Evolutionary conservation across 2,113 vertebrate genomes (phyloP), one percentile per base, ranked within the genome.

Genomic region (Ophiodon elongatus): DNA sequence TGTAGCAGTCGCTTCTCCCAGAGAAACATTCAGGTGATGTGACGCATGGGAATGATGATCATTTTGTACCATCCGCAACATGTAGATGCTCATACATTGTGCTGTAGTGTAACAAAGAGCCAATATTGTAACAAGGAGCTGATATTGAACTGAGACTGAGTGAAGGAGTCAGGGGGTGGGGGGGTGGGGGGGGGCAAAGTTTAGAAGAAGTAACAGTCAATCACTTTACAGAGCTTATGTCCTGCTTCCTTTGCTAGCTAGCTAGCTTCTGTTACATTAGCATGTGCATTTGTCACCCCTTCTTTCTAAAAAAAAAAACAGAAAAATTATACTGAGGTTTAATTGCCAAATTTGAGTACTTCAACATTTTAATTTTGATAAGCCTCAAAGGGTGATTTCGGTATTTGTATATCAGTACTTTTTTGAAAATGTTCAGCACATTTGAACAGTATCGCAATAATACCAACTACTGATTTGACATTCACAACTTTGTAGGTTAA

Each of bases 11-110:
- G 8, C 2, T n/a, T 72, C 15, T 37, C 64, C 21, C 29, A 47
- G 7, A 82, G 59, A 47, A 81, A 73, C 73, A n/a, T 47, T 17
- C 88, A 93, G 94, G 94, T 94, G 70, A 76, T 23, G 23, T 8
- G 14, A 47, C 17, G 23, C 2, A 7, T 1, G 19, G 1, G 2
- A 63, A 23, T 35, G 33, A 52, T 72, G 14, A 56, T 73, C 1
- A 54, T 17, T 59, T 41, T 29, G 15, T 43, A 62, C 8, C 17
- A 33, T 41, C 25, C 39, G 19, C 14, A 10, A 3, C 15, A 29
- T 56, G 60, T 37, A 14, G 27, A 33, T 39, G 50, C 4, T 54
- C 1, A 52, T 13, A 23, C 6, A 21, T 15, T 77, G 62, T 29
- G 47, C 8, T 8, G 35, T 17, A 54, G 10, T 27, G 15, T 29